Base-by-base conservation (phyloP, 1,140 invertebrate species). In the Zaprionus taronus region DNA sequence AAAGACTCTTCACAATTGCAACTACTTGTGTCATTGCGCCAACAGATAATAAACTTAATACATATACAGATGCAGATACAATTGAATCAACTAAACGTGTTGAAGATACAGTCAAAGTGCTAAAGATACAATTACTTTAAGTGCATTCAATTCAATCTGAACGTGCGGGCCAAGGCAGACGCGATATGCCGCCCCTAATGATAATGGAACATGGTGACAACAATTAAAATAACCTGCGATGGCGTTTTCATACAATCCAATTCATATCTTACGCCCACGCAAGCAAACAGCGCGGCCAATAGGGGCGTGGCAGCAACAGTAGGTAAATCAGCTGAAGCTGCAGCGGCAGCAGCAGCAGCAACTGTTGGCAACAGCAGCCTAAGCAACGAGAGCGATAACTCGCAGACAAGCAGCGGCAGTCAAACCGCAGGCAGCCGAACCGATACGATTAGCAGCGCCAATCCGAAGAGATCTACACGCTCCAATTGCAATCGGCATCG, bases 181-280 rank as follows among this genome's bases (percentile, higher is more conserved):
- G 69, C 17, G 69, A 68, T 70, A 66, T 73, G 70, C 66, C 57
- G 68, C 56, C 41, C 41, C 9, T 9, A 9, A 34, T 15, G 14
- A 38, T 14, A 4, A 49, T 53, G 71, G 76, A 92, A 78, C 70
- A 92, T 92, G 91, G 91, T 92, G 81, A 92, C 91, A 79, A 92
- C 91, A 86, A 92, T 92, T 68, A 92, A 92, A 78, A 92, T 92
- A 65, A 92, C 91, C 58, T 92, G 91, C 76, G 91, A 92, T 84
- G 91, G 91, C 26, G 91, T 92, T 47, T 92, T 92, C 77, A 92
- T 92, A 67, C 91, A 92, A 79, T 90, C 90, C 66, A 92, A 92
- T 66, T 91, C 91, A 9, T 90, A 91, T 89, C 81, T 92, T 24
- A 84, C 91, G 72, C 80, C 91, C 47, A 76, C 80, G 26, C 55